Evolutionary conservation across 2,888 invertebrate species (phyloP), one percentile per base, ranked within the genome.

Genomic region (Latrodectus elegans): DNA sequence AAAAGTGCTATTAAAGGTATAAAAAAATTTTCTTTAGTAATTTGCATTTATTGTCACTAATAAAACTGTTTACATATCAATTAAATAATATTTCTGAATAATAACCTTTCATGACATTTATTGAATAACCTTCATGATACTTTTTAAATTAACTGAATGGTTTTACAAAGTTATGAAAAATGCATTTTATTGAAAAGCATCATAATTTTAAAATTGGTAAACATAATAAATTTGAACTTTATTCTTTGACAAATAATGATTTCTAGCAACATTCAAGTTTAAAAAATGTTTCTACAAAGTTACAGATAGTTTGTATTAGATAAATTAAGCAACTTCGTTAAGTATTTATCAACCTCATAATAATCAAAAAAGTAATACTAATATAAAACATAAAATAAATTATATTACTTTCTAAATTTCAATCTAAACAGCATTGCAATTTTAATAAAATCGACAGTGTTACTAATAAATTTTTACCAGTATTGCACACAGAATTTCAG

Each of bases 401-500:
- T 38, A 38, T 38, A 38, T 38, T 38, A 60, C 14, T 60, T n/a
- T 60, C 6, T 15, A 12, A 9, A 60, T 60, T 60, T 60, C 6
- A 3, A 60, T n/a, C n/a, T 60, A 60, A 60, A 15, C 9, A 15
- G 14, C n/a, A 60, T 60, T 60, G 0, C 60, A 60, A 12, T 60
- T 60, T 60, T 60, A 11, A 60, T 60, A 8, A 15, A 60, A 60
- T n/a, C 12, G 12, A 12, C 12, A 10, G 60, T 9, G 8, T 60
- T 15, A n/a, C 1, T 1, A 38, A 15, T 60, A 60, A 11, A 15
- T 60, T 67, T 55, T 84, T 91, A 94, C 94, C 93, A 98, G 98
- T 90, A 99, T 93, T 8, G 98, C 97, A 90, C 96, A 97, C 17
- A 99, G 93, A 79, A 99, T 95, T 92, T 99, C 98, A 0, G 99